Evolutionary conservation across 2,888 invertebrate species (phyloP), one percentile per base, ranked within the genome.

Genomic region (Parochlus steinenii): DNA sequence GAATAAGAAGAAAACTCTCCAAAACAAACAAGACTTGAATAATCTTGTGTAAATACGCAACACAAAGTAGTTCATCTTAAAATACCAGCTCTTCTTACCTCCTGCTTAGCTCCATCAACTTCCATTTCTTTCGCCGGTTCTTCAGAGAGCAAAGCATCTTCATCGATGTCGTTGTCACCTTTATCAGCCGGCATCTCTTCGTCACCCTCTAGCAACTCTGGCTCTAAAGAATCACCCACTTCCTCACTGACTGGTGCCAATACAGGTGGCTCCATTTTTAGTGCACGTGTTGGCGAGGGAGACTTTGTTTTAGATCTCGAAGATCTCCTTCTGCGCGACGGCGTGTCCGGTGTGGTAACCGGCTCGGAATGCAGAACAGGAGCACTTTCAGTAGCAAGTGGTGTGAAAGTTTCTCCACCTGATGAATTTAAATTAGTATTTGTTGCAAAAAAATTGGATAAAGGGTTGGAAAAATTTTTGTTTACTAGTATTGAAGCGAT

Each of bases 221-320:
- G 17, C 16, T 33, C 8, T 1, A 30, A 6, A 2, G 26, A 25
- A 22, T 32, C 31, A 32, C 41, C 42, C 26, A 33, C 38, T 5
- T 25, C 33, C n/a, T 39, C 26, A 7, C 37, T 38, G 26, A 6
- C 5, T 5, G 15, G 8, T 28, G 28, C 8, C 16, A 16, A 19
- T 7, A 38, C 35, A 24, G 32, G 28, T 16, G 14, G 34, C 14
- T 40, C 36, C 1, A 34, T 31, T 29, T 43, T 40, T 30, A 41
- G 36, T 2, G 18, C 15, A 33, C 36, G 38, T 11, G 39, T 34
- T 7, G 39, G 37, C 4, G 37, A 36, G 28, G 22, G 40, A 11
- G 29, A 40, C 33, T 37, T 20, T 17, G 34, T 31, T 24, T 27
- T 27, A 12, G 40, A 28, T 16, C 37, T 27, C 18, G 33, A 22